Evolutionary conservation across 2,888 invertebrate genomes (phyloP).

Genomic region (Acleris cristana): DNA sequence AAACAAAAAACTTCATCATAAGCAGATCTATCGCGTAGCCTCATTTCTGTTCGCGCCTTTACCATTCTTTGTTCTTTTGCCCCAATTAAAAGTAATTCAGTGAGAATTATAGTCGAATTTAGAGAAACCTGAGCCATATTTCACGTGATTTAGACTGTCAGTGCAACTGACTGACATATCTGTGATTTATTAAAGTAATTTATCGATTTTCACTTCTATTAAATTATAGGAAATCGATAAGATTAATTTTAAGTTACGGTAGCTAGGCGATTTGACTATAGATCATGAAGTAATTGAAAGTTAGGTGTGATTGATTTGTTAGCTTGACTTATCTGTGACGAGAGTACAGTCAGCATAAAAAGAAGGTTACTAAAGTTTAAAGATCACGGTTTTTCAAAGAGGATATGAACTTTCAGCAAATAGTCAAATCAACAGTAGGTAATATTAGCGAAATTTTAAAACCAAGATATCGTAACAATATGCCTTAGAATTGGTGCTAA

Average conservation of each 20-base stretch:
- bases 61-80: conserved; percentile 54
- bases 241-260: conserved; percentile 45
- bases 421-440: too few relatives aligned
- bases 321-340: neutral
- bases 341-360: too few relatives aligned
- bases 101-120: conserved; percentile 69
- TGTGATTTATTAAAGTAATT: conserved; percentile 69
- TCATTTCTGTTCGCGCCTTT: conserved; percentile 37
- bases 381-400: too few relatives aligned
- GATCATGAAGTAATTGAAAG: conserved; percentile 31
- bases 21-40: neutral
- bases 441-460: too few relatives aligned
- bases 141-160: conserved; percentile 70
- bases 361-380: too few relatives aligned
- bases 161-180: conserved; percentile 52
- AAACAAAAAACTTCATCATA: neutral
- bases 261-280: conserved; percentile 38
- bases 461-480: too few relatives aligned
- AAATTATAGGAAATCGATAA: conserved; percentile 55
- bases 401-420: too few relatives aligned
- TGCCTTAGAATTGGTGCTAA: too few relatives aligned
- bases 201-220: conserved; percentile 66
- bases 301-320: conserved; percentile 1
- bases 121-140: conserved; percentile 62
- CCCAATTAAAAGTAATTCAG: conserved; percentile 75